Conservation (phyloP, 2,797 vertebrate genomes). For the Astyanax mexicanus region DNA sequence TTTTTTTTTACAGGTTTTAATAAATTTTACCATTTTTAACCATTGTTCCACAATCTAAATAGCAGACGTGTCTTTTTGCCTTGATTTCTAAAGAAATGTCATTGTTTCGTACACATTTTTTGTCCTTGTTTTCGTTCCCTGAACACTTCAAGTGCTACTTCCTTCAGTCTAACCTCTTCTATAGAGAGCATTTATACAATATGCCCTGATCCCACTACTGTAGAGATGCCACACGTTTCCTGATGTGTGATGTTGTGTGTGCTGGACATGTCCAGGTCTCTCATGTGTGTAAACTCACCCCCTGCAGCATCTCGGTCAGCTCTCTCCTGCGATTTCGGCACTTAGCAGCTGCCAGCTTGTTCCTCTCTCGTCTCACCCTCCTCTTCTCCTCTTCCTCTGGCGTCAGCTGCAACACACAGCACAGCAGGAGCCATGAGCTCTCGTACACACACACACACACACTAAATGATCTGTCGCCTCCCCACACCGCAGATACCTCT, state of each 20-base stretch:
- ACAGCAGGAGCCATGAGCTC: slow-evolving; percentile 31
- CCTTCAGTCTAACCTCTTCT: background rate
- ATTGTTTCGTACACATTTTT: too few relatives aligned
- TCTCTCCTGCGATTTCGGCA: slow-evolving; percentile 97
- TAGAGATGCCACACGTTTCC: background rate
- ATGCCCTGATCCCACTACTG: background rate
- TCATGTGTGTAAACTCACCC: slow-evolving; percentile 79
- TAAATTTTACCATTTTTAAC: too few relatives aligned
- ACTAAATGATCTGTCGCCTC: background rate
- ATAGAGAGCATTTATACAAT: background rate
- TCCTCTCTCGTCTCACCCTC: slow-evolving; percentile 95
- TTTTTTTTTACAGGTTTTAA: too few relatives aligned
- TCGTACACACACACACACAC: background rate
- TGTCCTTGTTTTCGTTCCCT: too few relatives aligned
- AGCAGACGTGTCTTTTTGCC: too few relatives aligned
- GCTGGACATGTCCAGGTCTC: background rate
- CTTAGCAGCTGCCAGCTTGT: slow-evolving; percentile 97
- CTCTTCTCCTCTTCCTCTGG: slow-evolving; percentile 98
- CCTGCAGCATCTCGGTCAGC: slow-evolving; percentile 97
- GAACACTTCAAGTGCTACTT: too few relatives aligned
- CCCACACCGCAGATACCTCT: background rate
- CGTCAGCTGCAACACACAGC: slow-evolving; percentile 81
- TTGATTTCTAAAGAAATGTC: too few relatives aligned
- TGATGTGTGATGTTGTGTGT: background rate
- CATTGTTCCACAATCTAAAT: too few relatives aligned